phyloP scores from a whole-genome alignment of 92 coral and sea anemone species.

The Palythoa grandis region DNA sequence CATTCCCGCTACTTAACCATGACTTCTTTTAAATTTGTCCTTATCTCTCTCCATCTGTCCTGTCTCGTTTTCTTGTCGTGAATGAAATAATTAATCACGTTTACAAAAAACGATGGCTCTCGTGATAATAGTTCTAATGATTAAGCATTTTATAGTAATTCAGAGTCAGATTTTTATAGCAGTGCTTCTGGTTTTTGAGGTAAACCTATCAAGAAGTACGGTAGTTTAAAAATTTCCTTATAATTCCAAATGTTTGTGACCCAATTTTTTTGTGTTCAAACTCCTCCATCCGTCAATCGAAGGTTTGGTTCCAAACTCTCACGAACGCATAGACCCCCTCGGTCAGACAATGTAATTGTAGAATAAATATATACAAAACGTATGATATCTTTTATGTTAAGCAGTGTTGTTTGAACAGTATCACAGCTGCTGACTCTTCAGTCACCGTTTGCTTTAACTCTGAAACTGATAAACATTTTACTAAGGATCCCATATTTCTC shows the following conservation, averaged over 20 bases:
- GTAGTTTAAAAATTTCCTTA: not conserved
- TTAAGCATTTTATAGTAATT: no score
- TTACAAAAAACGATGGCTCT: no score
- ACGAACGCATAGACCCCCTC: not conserved
- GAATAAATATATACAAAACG: no score
- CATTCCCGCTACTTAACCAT: not conserved
- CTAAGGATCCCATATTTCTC: no score
- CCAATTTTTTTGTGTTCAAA: not conserved
- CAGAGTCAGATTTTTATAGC: not conserved
- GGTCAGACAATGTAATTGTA: not conserved
- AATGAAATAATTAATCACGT: not conserved
- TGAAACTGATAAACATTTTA: no score
- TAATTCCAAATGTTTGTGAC: no score
- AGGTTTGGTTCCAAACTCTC: not conserved
- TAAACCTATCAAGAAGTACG: not conserved
- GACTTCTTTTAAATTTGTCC: not conserved
- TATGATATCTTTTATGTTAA: no score
- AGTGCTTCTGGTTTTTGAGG: not conserved
- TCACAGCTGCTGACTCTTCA: no score
- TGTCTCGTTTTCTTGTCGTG: not conserved
- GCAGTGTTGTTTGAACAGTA: no score
- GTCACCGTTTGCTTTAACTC: no score
- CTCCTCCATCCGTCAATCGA: not conserved
- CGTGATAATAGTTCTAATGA: no score
- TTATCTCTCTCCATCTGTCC: not conserved